Conservation (phyloP, 2,888 invertebrate genomes). For the Willowsia nigromaculata region DNA sequence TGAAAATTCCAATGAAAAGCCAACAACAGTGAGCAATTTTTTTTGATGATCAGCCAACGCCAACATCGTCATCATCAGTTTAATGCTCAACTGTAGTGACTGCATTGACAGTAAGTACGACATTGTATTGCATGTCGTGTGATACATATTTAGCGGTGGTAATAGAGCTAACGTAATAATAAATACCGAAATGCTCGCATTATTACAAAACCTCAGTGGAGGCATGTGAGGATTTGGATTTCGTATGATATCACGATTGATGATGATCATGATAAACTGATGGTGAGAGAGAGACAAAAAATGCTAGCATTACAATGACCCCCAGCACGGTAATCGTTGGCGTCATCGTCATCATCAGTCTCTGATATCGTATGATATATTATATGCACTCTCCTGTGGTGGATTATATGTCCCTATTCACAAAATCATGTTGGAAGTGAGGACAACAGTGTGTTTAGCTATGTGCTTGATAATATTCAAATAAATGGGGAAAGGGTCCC, state of each 20-base stretch:
- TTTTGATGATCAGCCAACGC: slow-evolving; percentile 2
- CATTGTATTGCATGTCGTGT: neutral
- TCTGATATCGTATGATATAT: slow-evolving; percentile 36
- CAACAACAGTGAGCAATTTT: neutral
- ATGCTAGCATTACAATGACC: slow-evolving; percentile 70
- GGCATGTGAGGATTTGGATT: slow-evolving; percentile 24
- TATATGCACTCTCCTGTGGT: no score
- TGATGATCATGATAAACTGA: slow-evolving; percentile 35
- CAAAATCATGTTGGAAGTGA: neutral
- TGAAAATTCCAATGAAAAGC: slow-evolving; percentile 29
- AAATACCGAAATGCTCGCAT: neutral
- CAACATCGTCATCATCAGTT: neutral
- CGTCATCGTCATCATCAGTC: slow-evolving; percentile 31
- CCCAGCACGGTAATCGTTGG: slow-evolving; percentile 59
- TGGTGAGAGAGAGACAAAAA: slow-evolving; percentile 24
- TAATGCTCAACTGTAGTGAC: slow-evolving; percentile 18
- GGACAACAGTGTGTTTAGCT: slow-evolving; percentile 1
- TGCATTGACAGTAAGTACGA: slow-evolving; percentile 12
- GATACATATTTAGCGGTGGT: neutral
- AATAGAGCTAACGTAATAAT: neutral
- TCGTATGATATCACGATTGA: slow-evolving; percentile 27
- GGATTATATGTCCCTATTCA: neutral
- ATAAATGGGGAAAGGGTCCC: neutral
- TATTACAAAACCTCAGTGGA: slow-evolving; percentile 40
- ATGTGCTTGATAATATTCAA: neutral